Evolutionary conservation across 2,113 vertebrate genomes (phyloP), one percentile per base, ranked within the genome.

Genomic region (Plectropomus leopardus): DNA sequence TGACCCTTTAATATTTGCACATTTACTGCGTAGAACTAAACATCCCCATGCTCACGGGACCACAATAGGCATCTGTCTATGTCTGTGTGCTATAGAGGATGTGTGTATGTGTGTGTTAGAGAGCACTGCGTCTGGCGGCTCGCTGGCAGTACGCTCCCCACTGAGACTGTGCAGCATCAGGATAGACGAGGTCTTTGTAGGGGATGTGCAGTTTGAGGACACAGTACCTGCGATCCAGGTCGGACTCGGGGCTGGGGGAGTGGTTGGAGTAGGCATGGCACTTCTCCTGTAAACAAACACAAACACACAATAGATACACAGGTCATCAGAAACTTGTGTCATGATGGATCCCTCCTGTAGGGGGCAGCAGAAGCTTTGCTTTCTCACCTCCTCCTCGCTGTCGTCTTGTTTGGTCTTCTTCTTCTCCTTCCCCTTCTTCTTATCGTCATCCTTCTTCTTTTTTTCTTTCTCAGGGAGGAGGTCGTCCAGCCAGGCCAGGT

Each of bases 401-500:
- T 94, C 90, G 1, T 92, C 89, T 60, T 23, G 40, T 78, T 81
- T 90, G 17, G 74, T 17, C 76, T 89, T 94, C 92, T 93, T 96
- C 82, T 91, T 93, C 7, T 93, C 92, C 65, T 94, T 94, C 5
- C 51, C 77, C 21, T 92, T 93, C 65, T 93, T 94, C 58, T 93
- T 94, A 5, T 96, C 91, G 11, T 97, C 96, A 47, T 97, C 91
- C 74, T 97, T 97, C 90, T 98, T 97, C 88, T 98, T 97, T 82
- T 98, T 98, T 70, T 98, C 97, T 78, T 98, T 99, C 88, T 96
- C 97, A 0, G 98, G 98, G 66, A 99, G 95, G 86, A 99, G 93
- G 86, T 97, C 98, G 47, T 99, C 98, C 13, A 99, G 72, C 98
- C 98, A 99, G 75, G 97, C 98, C 82, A 99, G 92, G 82, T 99